phyloP scores from a whole-genome alignment of 2,888 invertebrate genomes.

The Drosophila prostipennis region DNA sequence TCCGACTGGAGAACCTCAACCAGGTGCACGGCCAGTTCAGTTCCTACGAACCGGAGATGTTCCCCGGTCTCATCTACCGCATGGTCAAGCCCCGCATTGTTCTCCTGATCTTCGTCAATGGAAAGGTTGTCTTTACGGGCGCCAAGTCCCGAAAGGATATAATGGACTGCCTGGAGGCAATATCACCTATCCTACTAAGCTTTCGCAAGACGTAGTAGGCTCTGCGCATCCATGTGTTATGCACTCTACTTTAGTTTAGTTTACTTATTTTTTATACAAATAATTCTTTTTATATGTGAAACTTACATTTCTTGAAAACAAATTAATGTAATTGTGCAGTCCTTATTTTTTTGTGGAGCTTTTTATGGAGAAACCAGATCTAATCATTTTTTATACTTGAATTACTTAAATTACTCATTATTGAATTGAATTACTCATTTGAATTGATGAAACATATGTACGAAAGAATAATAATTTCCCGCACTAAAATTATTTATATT shows the following conservation, averaged over 20 bases:
- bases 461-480: too few species aligned
- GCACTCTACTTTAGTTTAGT: not conserved
- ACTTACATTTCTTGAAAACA: not conserved
- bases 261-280: constrained; percentile 8
- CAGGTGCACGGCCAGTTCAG: constrained; percentile 91
- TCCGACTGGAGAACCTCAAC: constrained; percentile 89
- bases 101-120: constrained; percentile 98
- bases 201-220: constrained; percentile 90
- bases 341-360: too few species aligned
- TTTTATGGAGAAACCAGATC: too few species aligned
- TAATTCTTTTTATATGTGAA: constrained; percentile 6
- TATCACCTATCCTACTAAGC: constrained; percentile 97
- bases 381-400: too few species aligned
- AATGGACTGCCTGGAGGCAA: constrained; percentile 96
- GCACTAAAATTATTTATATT: too few species aligned
- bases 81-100: constrained; percentile 98
- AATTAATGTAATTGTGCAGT: not conserved
- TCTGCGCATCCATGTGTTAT: not conserved
- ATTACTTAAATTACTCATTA: too few species aligned
- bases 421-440: too few species aligned
- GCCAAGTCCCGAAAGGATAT: constrained; percentile 96
- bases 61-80: constrained; percentile 99
- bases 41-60: constrained; percentile 98
- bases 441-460: too few species aligned
- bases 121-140: constrained; percentile 98